These are phyloP conservation scores for Loris lydekkerianus DNA, from an alignment of 2,797 vertebrate species.

Conservation along the genomic window DNA sequence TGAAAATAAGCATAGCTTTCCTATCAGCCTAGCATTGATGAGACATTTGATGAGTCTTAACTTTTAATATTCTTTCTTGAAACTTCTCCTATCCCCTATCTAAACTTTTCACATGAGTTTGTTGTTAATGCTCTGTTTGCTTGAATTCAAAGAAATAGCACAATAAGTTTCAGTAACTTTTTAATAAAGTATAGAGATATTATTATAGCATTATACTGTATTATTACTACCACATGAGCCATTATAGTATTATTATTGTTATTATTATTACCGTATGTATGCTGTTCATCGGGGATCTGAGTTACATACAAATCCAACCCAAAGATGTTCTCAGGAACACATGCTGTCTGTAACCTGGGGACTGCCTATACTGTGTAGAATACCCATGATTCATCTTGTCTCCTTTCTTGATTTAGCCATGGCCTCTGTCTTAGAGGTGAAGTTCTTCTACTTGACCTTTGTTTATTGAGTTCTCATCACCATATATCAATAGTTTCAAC, in stretches of 20 bases:
- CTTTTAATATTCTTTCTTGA: background rate
- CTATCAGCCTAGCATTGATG: background rate
- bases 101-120: background rate
- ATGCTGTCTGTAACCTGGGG: background rate
- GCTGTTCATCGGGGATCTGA: background rate
- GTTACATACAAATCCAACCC: background rate
- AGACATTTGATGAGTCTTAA: background rate
- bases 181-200: background rate
- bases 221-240: background rate
- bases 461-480: slow-evolving; percentile 52
- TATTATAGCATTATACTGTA: background rate
- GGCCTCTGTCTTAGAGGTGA: background rate
- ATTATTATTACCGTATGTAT: background rate
- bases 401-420: background rate
- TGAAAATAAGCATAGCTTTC: background rate
- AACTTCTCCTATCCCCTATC: background rate
- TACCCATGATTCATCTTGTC: background rate
- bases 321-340: background rate
- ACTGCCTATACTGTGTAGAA: background rate
- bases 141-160: background rate
- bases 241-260: background rate
- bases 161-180: too few relatives aligned
- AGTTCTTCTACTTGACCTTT: slow-evolving; percentile 21
- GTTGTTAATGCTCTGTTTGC: background rate
- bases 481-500: background rate